Evolutionary conservation across 2,797 vertebrate genomes (phyloP).

Genomic region (Cryptoprocta ferox): DNA sequence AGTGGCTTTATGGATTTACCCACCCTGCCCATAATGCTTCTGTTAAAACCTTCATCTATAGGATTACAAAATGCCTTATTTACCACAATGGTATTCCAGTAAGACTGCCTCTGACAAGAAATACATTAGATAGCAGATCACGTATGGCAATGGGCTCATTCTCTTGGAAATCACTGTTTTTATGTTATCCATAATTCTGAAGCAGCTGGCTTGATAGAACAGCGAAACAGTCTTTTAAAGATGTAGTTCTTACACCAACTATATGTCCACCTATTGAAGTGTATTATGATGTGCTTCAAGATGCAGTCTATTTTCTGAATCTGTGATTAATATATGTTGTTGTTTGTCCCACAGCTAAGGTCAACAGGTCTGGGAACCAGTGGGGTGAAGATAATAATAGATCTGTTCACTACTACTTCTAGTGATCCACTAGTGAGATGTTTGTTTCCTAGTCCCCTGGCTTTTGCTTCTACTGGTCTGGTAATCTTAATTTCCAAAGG

Average conservation of each 20-base stretch:
- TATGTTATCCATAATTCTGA: not conserved
- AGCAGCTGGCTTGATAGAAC: not conserved
- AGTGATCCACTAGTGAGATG: not conserved
- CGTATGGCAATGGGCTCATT: not conserved
- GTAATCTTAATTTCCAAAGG: not conserved
- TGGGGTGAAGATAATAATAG: not conserved
- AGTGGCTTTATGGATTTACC: not conserved
- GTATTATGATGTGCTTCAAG: not conserved
- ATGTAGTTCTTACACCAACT: not conserved
- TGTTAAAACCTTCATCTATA: not conserved
- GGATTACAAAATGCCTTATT: not conserved
- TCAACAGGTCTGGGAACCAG: not conserved
- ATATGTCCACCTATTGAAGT: not conserved
- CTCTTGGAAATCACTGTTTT: not conserved
- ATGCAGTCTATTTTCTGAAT: not conserved
- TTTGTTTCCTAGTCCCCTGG: not conserved
- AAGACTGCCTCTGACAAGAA: not conserved
- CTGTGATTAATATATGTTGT: not conserved
- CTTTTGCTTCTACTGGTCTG: not conserved
- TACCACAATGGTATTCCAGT: not conserved
- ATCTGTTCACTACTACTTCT: not conserved
- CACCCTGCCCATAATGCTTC: not conserved
- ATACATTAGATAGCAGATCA: not conserved
- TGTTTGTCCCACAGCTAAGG: not conserved
- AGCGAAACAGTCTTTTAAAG: not conserved